Evolutionary conservation across 2,888 invertebrate genomes (phyloP), one percentile per base, ranked within the genome.

Genomic region (Augochlorella aurata): DNA sequence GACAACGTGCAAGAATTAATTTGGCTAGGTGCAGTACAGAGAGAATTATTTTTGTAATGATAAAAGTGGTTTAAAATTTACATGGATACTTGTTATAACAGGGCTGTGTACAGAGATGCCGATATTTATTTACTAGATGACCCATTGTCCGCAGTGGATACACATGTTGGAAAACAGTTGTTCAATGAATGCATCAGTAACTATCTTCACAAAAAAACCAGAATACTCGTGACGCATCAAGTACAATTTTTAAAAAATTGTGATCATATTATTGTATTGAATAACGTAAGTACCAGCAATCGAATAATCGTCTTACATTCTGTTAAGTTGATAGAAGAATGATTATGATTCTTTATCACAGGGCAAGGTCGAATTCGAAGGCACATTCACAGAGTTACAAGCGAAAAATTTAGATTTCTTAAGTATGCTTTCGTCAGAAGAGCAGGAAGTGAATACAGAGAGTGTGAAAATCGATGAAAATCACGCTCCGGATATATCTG

Each of bases 211-310:
- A 94, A 95, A 81, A 95, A 96, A 90, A 96, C 97, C 2, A 94
- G 97, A 45, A 95, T 98, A 83, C 95, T 98, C 14, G 97, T 97
- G 80, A 98, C 98, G 0, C 98, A 98, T 93, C 98, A 98, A 92
- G 94, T 97, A 44, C 98, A 98, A 90, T 97, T 96, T 89, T 94
- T 97, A 47, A 95, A 95, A 87, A 91, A 94, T n/a, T 96, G 95
- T 0, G 95, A 96, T 91, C 94, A 94, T 81, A 95, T 97, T 69
- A 93, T 96, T 84, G 94, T 96, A 74, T 91, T 97, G 71, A 95
- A 95, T 77, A 96, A 96, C 91, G 97, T 96, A 90, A 94, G 95
- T 94, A 88, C 0, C 21, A 12, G 21, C 12, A n/a, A 21, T 67
- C 18, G 18, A 18, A 18, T 45, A 45, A 9, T 21, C 21, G 3